Evolutionary conservation across 2,888 invertebrate species (phyloP).

Genomic region (Drosophila quasianomalipes): DNA sequence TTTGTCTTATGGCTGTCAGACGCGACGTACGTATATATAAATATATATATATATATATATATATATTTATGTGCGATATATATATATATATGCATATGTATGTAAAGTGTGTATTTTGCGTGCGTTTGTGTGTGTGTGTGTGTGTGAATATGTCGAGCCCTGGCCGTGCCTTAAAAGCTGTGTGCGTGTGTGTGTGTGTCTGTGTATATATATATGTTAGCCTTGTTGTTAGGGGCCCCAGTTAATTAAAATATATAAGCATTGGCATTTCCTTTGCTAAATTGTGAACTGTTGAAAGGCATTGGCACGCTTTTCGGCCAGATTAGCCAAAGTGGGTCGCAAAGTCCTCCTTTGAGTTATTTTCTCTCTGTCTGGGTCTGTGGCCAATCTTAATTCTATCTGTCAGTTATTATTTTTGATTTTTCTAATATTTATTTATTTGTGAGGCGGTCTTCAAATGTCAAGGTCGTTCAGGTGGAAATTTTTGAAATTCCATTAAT

Average conservation of each 20-base stretch:
- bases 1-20: slow-evolving; percentile 63
- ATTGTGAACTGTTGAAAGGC: slow-evolving; percentile 66
- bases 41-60: slow-evolving; percentile 1
- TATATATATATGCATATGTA: slow-evolving; percentile 10
- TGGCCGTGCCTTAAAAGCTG: slow-evolving; percentile 66
- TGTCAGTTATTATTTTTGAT: slow-evolving; percentile 67
- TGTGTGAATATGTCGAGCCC: slow-evolving; percentile 41
- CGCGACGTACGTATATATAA: slow-evolving; percentile 34
- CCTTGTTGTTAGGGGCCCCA: slow-evolving; percentile 16
- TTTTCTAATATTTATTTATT: slow-evolving; percentile 29
- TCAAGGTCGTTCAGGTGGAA: slow-evolving; percentile 23
- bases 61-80: background rate
- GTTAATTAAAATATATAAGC: slow-evolving; percentile 73
- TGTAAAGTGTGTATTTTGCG: slow-evolving; percentile 6
- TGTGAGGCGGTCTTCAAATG: slow-evolving; percentile 8
- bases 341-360: slow-evolving; percentile 37
- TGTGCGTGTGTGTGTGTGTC: slow-evolving; percentile 16
- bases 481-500: slow-evolving; percentile 7
- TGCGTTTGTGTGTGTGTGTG: slow-evolving; percentile 20
- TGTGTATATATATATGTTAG: slow-evolving; percentile 17
- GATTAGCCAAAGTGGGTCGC: slow-evolving; percentile 59
- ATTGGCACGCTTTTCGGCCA: slow-evolving; percentile 60
- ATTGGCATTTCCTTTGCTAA: slow-evolving; percentile 52
- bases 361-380: slow-evolving; percentile 5
- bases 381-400: slow-evolving; percentile 68